Conservation (phyloP, 2,113 vertebrate genomes). For the Oncorhynchus clarkii region DNA sequence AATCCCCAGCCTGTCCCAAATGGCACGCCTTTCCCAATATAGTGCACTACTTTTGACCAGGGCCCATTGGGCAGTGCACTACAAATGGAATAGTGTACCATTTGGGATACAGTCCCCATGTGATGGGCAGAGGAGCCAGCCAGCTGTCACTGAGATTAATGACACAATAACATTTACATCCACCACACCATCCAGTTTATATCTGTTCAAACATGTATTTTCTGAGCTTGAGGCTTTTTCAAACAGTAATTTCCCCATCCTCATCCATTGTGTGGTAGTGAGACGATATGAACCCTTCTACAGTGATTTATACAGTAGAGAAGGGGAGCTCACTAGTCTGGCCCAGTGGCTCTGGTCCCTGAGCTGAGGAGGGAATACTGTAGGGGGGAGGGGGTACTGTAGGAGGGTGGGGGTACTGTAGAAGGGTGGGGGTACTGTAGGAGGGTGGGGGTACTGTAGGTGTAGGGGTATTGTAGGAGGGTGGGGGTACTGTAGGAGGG, state of each 20-base stretch:
- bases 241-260: not conserved
- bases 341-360: not conserved
- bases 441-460: too few relatives aligned
- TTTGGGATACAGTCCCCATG: not conserved
- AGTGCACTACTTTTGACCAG: too few relatives aligned
- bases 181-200: not conserved
- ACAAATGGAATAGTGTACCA: too few relatives aligned
- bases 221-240: not conserved
- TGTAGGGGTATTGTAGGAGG: too few relatives aligned
- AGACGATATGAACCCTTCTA: not conserved
- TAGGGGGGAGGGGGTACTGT: not conserved
- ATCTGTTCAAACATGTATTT: not conserved
- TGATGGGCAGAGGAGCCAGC: not conserved
- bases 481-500: too few relatives aligned
- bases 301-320: too few relatives aligned
- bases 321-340: too few relatives aligned
- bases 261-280: not conserved
- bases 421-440: too few relatives aligned
- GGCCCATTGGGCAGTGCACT: too few relatives aligned
- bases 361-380: conserved; percentile 23
- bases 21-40: too few relatives aligned
- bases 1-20: not conserved
- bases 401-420: too few relatives aligned
- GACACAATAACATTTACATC: not conserved
- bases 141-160: not conserved